phyloP scores from a whole-genome alignment of 1,140 invertebrate genomes.

The Nebria ingens region DNA sequence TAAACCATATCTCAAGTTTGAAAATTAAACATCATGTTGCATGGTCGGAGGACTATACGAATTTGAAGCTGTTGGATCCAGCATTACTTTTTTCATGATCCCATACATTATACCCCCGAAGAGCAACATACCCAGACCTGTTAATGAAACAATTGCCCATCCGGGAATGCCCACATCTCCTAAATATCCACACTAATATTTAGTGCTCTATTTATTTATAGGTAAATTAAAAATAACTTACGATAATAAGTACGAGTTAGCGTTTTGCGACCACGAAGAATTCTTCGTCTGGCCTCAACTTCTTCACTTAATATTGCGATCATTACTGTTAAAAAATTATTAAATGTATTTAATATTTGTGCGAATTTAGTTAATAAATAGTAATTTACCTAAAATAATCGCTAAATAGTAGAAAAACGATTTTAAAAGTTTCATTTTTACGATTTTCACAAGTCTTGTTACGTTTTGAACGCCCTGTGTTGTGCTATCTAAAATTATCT shows the following conservation, averaged over 20 bases:
- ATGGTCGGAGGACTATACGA: slow-evolving; percentile 20
- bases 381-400: slow-evolving; percentile 1
- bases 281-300: slow-evolving; percentile 59
- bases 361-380: background rate
- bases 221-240: slow-evolving; percentile 39
- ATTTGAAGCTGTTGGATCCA: slow-evolving; percentile 30
- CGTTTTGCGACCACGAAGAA: slow-evolving; percentile 59
- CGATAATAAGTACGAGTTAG: slow-evolving; percentile 62
- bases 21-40: background rate
- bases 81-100: slow-evolving; percentile 52
- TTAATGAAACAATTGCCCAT: slow-evolving; percentile 57
- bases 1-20: too few relatives aligned
- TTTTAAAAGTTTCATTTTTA: background rate
- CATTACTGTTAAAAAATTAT: background rate
- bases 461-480: background rate
- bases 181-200: background rate
- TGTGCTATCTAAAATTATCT: background rate
- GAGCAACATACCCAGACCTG: slow-evolving; percentile 52
- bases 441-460: background rate
- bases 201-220: too few relatives aligned
- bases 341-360: background rate
- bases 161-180: slow-evolving; percentile 49
- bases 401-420: slow-evolving; percentile 1
- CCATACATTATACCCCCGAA: slow-evolving; percentile 54
- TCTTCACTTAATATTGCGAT: slow-evolving; percentile 32